These are phyloP conservation scores for Diploscapter pachys DNA, from an alignment of 1,140 invertebrate species.

Conservation along the genomic window DNA sequence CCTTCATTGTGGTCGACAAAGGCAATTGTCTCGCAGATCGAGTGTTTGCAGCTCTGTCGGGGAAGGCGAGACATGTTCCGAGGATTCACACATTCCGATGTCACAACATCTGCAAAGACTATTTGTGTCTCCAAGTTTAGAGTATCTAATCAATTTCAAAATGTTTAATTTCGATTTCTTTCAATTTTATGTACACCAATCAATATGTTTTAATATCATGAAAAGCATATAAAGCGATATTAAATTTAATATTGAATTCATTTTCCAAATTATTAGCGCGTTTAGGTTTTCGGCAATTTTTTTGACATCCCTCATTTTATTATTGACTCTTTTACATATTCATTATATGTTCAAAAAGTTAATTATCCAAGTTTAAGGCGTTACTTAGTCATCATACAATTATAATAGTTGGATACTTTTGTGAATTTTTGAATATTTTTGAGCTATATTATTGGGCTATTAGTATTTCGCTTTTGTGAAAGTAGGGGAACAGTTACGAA, in stretches of 20 bases:
- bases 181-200: constrained; percentile 27
- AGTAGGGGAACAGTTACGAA: no score
- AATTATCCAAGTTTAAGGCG: no score
- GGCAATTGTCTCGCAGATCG: constrained; percentile 48
- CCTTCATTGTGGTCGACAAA: constrained; percentile 45
- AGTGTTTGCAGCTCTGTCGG: constrained; percentile 38
- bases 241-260: constrained; percentile 8
- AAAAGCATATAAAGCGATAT: constrained; percentile 21
- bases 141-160: background rate
- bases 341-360: no score
- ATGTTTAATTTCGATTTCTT: background rate
- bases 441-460: no score
- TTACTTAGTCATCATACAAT: no score
- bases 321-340: no score
- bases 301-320: no score
- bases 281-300: no score
- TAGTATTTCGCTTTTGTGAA: no score
- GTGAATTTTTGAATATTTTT: no score
- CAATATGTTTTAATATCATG: constrained; percentile 35
- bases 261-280: constrained; percentile 7
- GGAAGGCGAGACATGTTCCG: constrained; percentile 33
- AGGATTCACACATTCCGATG: constrained; percentile 35
- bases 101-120: constrained; percentile 33
- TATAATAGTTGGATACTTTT: no score
- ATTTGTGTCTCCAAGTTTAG: background rate